Evolutionary conservation across 92 coral and sea anemone species (phyloP).

Genomic region (Siderastrea siderea): DNA sequence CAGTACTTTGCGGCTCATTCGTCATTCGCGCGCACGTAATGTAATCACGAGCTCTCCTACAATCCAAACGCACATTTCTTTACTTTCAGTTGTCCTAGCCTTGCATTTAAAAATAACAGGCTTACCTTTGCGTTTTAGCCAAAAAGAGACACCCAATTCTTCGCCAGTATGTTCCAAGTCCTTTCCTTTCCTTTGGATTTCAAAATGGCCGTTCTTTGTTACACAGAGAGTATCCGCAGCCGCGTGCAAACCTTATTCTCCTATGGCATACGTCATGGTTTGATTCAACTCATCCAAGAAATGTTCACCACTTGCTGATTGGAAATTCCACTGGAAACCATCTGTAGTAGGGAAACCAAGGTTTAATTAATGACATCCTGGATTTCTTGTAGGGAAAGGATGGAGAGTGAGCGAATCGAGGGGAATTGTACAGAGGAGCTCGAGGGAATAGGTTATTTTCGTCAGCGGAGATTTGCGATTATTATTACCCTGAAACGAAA

Average conservation of each 20-base stretch:
- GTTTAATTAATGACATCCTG: no score
- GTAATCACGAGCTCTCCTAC: no score
- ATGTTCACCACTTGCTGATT: background rate
- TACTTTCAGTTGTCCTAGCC: background rate
- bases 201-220: background rate
- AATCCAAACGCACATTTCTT: no score
- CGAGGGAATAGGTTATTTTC: no score
- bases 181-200: background rate
- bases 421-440: no score
- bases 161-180: background rate
- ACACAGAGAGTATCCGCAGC: background rate
- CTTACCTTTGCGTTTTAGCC: background rate
- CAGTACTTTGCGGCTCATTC: no score
- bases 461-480: no score
- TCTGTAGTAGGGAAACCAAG: background rate
- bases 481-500: no score
- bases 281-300: slow-evolving; percentile 4
- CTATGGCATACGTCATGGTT: background rate
- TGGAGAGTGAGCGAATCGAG: no score
- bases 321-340: slow-evolving; percentile 3
- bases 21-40: no score
- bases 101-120: background rate
- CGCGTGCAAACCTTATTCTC: background rate
- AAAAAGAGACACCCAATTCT: slow-evolving; percentile 2
- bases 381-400: no score